Percentiles rank a stretch among this genome's conserved stretches.
These are phyloP conservation scores for Spongilla lacustris DNA, from an alignment of 37 sponge, comb jelly and placozoan genomes.

Conservation along the genomic window DNA sequence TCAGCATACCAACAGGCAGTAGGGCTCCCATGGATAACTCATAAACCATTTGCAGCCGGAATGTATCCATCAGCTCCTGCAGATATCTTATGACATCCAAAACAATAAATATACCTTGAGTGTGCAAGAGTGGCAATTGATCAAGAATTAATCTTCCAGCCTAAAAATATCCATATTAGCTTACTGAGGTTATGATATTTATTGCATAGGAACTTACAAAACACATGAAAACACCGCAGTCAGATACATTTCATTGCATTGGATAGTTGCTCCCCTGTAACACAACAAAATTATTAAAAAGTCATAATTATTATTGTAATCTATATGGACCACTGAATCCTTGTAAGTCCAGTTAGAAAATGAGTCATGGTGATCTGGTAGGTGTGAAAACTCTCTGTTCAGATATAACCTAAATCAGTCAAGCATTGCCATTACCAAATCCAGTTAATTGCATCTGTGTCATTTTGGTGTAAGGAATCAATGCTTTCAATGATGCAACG, in stretches of 20 bases:
- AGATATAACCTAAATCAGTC: conserved; percentile 1
- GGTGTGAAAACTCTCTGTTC: not conserved
- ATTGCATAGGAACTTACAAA: not conserved
- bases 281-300: not conserved
- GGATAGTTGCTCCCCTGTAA: not conserved
- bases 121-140: not conserved
- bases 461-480: not conserved
- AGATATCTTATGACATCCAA: not conserved
- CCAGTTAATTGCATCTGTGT: not conserved
- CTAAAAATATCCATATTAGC: not conserved
- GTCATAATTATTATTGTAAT: too few species aligned
- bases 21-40: not conserved
- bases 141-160: not conserved
- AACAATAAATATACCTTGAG: not conserved
- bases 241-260: too few species aligned
- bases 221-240: not conserved
- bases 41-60: conserved; percentile 1
- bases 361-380: not conserved
- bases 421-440: conserved; percentile 1
- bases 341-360: conserved; percentile 1
- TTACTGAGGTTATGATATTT: not conserved
- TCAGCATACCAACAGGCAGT: not conserved
- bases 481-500: not conserved
- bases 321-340: not conserved
- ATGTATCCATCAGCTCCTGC: not conserved